These are phyloP conservation scores for Toxotes chatareus DNA, from an alignment of 2,113 vertebrate genomes.

Conservation along the genomic window DNA sequence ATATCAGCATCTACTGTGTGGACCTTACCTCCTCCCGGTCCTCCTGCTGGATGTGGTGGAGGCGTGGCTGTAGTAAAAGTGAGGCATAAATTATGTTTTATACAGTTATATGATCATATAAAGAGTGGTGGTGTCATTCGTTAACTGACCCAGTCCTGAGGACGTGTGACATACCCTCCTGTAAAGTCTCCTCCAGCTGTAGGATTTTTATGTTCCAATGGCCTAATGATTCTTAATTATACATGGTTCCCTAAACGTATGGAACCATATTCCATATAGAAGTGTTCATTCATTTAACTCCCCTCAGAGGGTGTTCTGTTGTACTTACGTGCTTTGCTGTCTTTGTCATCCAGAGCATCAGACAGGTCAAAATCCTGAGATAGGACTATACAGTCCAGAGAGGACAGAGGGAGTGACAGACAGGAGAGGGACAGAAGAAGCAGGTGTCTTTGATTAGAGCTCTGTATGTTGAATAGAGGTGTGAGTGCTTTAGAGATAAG, in stretches of 20 bases:
- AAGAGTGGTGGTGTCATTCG: background rate
- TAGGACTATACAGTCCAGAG: constrained; percentile 58
- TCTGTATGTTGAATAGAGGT: background rate
- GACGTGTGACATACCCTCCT: no score
- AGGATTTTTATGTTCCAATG: no score
- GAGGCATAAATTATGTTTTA: background rate
- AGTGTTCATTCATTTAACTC: no score
- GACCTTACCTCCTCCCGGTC: constrained; percentile 39
- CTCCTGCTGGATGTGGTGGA: constrained; percentile 35
- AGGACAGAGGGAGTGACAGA: background rate
- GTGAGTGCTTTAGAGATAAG: no score
- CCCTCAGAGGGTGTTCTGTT: no score
- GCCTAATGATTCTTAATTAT: no score
- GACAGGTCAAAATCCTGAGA: constrained; percentile 52
- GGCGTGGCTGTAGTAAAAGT: background rate
- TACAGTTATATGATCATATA: background rate
- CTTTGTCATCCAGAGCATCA: constrained; percentile 27
- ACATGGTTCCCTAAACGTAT: no score
- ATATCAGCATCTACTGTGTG: background rate
- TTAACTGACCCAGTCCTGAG: no score
- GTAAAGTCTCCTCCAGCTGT: no score
- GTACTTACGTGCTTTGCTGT: constrained; percentile 38
- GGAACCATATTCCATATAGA: no score
- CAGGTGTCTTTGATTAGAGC: background rate
- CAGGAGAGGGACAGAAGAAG: constrained; percentile 2